Percentiles rank a stretch among this genome's conserved stretches.
These are phyloP conservation scores for Ormia ochracea DNA, from an alignment of 2,888 invertebrate genomes.

Conservation along the genomic window DNA sequence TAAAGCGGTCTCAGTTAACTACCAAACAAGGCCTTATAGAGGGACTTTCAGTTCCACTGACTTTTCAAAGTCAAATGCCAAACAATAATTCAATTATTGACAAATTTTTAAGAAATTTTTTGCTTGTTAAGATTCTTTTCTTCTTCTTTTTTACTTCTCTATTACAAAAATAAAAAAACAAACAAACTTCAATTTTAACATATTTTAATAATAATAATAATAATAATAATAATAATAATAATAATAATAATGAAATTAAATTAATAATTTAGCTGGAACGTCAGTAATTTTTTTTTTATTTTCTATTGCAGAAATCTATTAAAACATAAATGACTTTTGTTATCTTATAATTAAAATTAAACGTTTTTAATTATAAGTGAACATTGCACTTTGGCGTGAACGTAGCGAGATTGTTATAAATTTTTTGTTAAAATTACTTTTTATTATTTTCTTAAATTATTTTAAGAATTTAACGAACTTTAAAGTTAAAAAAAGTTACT, in stretches of 20 bases:
- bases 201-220: slow-evolving; percentile 38
- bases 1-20: too few relatives aligned
- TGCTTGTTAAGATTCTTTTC: neutral
- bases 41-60: neutral
- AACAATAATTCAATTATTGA: slow-evolving; percentile 19
- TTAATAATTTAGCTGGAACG: too few relatives aligned
- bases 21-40: too few relatives aligned
- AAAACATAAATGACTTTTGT: slow-evolving; percentile 21
- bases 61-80: slow-evolving; percentile 8
- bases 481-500: too few relatives aligned
- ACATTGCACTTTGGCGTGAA: slow-evolving; percentile 1
- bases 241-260: too few relatives aligned
- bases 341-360: slow-evolving; percentile 30
- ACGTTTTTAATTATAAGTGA: slow-evolving; percentile 8
- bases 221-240: too few relatives aligned
- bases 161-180: neutral
- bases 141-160: neutral
- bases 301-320: neutral
- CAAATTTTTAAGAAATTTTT: slow-evolving; percentile 8
- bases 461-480: too few relatives aligned
- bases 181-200: neutral
- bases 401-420: neutral
- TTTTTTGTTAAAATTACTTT: neutral
- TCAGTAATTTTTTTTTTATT: neutral
- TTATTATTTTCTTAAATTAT: neutral